phyloP scores from a whole-genome alignment of 2,888 invertebrate species.

The Cheilosia impressa region DNA sequence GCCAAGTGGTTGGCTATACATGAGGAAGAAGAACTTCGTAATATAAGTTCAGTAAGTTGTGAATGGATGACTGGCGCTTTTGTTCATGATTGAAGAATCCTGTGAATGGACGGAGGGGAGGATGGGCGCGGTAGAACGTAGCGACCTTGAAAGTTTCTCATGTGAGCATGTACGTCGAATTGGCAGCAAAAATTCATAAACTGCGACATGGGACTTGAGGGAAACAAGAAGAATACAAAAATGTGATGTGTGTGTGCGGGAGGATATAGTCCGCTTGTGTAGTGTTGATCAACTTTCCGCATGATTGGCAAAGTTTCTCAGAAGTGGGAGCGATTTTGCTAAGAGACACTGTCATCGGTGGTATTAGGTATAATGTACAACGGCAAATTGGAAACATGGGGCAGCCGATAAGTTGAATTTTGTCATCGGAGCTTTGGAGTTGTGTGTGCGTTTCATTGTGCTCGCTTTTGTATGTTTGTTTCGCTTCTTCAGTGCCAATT shows the following conservation, averaged over 20 bases:
- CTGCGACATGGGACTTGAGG: conserved; percentile 18
- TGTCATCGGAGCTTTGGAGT: no score
- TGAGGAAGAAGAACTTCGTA: conserved; percentile 29
- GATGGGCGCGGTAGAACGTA: background rate
- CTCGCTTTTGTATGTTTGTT: no score
- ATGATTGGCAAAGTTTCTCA: conserved; percentile 55
- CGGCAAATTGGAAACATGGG: background rate
- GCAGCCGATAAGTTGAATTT: background rate
- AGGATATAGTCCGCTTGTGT: conserved; percentile 13
- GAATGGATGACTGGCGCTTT: conserved; percentile 23
- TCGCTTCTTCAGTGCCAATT: no score
- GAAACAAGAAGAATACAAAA: conserved; percentile 20
- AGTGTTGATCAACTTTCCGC: conserved; percentile 49
- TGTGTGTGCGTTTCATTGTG: no score
- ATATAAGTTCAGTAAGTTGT: conserved; percentile 38
- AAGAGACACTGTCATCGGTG: background rate
- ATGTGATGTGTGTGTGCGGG: background rate
- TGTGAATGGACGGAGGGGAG: background rate
- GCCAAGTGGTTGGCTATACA: conserved; percentile 21
- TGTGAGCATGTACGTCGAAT: conserved; percentile 22
- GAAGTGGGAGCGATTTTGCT: conserved; percentile 15
- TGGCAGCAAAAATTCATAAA: conserved; percentile 43
- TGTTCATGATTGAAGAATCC: conserved; percentile 12
- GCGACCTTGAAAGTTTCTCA: conserved; percentile 36
- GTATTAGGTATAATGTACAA: background rate